A percentile compares a stretch with the other conserved stretches of the same genome.
These are phyloP conservation scores for Megalops cyprinoides DNA, from an alignment of 2,797 vertebrate genomes.

Conservation along the genomic window DNA sequence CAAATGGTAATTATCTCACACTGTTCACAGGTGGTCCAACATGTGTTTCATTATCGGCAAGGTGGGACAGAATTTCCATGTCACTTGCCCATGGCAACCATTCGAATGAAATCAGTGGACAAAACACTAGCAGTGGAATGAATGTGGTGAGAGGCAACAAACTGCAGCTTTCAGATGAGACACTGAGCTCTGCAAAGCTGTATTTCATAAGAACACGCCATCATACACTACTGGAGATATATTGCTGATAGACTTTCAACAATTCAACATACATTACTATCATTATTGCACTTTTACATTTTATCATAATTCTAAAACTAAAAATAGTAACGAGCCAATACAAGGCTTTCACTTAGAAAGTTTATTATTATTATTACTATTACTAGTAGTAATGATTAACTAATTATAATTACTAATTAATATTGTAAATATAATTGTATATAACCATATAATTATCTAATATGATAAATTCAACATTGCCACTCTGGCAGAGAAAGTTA, in stretches of 20 bases:
- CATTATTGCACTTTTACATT: background rate
- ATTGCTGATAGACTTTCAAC: background rate
- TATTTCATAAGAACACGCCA: too few relatives aligned
- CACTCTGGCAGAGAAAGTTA: background rate
- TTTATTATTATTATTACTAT: too few relatives aligned
- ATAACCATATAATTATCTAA: background rate
- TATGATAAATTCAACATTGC: background rate
- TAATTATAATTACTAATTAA: too few relatives aligned
- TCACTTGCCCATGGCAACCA: slow-evolving; percentile 49
- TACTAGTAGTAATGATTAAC: too few relatives aligned
- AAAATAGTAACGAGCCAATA: too few relatives aligned
- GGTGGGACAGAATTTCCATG: slow-evolving; percentile 50
- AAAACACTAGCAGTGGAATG: background rate
- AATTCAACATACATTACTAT: background rate
- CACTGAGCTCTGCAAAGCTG: background rate
- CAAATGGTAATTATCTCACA: slow-evolving; percentile 66
- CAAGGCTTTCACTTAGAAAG: too few relatives aligned
- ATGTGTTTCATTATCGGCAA: slow-evolving; percentile 62
- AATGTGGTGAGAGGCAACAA: background rate
- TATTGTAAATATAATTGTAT: too few relatives aligned
- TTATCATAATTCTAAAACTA: too few relatives aligned
- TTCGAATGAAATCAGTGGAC: background rate
- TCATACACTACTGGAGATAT: background rate
- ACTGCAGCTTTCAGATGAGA: background rate
- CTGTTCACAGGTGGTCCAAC: slow-evolving; percentile 67